A percentile compares a stretch with the other conserved stretches of the same genome.
phyloP scores from a whole-genome alignment of 1,140 invertebrate species.

The Bombus balteatus region DNA sequence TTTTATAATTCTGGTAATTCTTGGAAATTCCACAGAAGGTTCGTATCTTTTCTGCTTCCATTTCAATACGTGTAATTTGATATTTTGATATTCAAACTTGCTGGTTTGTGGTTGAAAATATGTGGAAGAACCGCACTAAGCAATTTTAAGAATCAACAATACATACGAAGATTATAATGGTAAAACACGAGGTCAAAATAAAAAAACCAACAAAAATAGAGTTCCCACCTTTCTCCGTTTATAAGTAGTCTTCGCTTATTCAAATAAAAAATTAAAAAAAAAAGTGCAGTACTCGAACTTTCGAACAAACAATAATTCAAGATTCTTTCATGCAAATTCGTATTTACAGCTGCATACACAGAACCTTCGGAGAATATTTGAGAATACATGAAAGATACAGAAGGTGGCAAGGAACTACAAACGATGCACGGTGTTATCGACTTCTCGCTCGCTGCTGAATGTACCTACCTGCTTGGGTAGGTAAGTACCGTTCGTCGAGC shows the following conservation, averaged over 20 bases:
- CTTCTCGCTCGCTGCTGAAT: constrained; percentile 47
- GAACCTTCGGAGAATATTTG: constrained; percentile 30
- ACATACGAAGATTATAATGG: too few relatives aligned
- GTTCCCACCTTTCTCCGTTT: too few relatives aligned
- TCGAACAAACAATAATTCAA: not conserved
- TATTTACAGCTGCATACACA: not conserved
- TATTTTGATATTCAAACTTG: too few relatives aligned
- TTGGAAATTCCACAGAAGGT: not conserved
- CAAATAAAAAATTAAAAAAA: not conserved
- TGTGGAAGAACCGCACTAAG: not conserved
- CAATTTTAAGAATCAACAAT: not conserved
- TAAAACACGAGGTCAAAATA: too few relatives aligned
- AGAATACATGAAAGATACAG: constrained; percentile 27
- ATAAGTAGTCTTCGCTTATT: not conserved
- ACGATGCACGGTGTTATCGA: constrained; percentile 62
- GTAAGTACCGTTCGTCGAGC: constrained; percentile 77
- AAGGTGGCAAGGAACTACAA: constrained; percentile 35
- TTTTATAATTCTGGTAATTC: not conserved
- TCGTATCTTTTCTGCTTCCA: not conserved
- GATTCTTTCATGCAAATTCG: not conserved
- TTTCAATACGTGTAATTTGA: not conserved
- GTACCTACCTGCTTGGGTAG: constrained; percentile 65
- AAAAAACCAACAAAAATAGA: not conserved
- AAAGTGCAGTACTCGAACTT: not conserved
- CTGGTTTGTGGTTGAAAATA: too few relatives aligned